Conservation (phyloP, 2,797 vertebrate genomes). For the Ctenopoma multispine region DNA sequence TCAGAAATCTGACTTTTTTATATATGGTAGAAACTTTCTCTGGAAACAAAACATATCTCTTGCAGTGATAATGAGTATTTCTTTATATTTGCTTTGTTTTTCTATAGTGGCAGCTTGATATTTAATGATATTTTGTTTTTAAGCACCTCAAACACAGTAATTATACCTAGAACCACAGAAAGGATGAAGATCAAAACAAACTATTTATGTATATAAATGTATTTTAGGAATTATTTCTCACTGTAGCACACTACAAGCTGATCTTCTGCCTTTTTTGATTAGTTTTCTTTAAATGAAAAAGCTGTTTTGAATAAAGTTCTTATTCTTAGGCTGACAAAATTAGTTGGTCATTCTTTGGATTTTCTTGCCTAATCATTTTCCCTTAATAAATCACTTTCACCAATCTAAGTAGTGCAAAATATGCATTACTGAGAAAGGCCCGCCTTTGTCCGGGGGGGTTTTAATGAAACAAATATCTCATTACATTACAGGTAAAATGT, state of each 20-base stretch:
- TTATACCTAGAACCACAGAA: slow-evolving; percentile 29
- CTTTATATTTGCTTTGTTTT: background rate
- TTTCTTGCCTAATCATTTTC: background rate
- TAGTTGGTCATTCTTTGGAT: background rate
- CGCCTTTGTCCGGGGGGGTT: background rate
- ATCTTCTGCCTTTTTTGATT: slow-evolving; percentile 5
- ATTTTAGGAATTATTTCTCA: slow-evolving; percentile 8
- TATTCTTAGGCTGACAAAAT: fast-evolving
- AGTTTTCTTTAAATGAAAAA: slow-evolving; percentile 31
- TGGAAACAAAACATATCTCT: too few relatives aligned
- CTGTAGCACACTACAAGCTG: slow-evolving; percentile 20
- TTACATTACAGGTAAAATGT: background rate
- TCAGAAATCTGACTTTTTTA: too few relatives aligned
- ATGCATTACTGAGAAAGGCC: background rate
- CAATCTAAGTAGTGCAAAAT: background rate
- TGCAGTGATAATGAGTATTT: background rate
- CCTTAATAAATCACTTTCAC: background rate
- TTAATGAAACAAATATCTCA: background rate
- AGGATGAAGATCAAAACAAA: slow-evolving; percentile 1
- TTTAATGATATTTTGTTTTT: background rate
- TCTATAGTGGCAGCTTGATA: slow-evolving; percentile 26
- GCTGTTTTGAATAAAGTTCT: slow-evolving; percentile 18
- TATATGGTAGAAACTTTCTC: too few relatives aligned
- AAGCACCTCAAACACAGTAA: background rate
- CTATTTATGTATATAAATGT: slow-evolving; percentile 19